phyloP scores from a whole-genome alignment of 2,797 vertebrate genomes.

The Aselliscus stoliczkanus region DNA sequence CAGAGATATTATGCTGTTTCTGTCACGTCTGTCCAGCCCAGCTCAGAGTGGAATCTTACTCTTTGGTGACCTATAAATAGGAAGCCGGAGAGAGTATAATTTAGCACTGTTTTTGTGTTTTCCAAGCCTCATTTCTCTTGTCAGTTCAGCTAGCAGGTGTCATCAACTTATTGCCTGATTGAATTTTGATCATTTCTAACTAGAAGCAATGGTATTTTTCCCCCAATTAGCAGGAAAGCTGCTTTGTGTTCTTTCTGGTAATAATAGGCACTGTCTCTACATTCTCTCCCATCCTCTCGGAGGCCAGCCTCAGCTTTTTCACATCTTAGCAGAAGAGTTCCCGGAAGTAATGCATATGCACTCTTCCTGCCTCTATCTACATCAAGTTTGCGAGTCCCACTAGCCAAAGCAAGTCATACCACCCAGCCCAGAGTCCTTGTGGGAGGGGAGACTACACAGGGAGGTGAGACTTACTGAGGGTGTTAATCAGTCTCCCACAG shows the following conservation, averaged over 20 bases:
- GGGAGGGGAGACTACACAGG: neutral
- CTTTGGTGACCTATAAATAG: slow-evolving; percentile 47
- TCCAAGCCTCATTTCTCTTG: neutral
- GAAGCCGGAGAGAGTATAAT: neutral
- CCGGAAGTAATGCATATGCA: neutral
- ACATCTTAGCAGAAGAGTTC: neutral
- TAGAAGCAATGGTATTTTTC: neutral
- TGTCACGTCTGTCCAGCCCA: slow-evolving; percentile 34
- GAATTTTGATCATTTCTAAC: slow-evolving; percentile 38
- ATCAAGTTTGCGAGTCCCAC: neutral
- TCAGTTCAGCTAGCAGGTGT: neutral
- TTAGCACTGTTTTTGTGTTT: slow-evolving; percentile 38
- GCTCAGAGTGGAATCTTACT: slow-evolving; percentile 30
- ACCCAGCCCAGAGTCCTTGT: neutral
- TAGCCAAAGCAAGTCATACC: neutral
- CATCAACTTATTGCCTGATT: slow-evolving; percentile 12
- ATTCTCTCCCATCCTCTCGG: neutral
- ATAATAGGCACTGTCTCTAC: neutral
- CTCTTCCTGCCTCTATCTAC: neutral
- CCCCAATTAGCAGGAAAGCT: slow-evolving; percentile 1
- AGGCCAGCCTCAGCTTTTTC: neutral
- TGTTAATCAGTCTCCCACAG: neutral
- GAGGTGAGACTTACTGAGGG: neutral
- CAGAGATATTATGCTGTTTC: slow-evolving; percentile 44
- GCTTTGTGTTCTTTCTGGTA: neutral